Percentiles rank a stretch among this genome's conserved stretches.
These are phyloP conservation scores for Pristis pectinata DNA, from an alignment of 2,797 vertebrate species.

Conservation along the genomic window DNA sequence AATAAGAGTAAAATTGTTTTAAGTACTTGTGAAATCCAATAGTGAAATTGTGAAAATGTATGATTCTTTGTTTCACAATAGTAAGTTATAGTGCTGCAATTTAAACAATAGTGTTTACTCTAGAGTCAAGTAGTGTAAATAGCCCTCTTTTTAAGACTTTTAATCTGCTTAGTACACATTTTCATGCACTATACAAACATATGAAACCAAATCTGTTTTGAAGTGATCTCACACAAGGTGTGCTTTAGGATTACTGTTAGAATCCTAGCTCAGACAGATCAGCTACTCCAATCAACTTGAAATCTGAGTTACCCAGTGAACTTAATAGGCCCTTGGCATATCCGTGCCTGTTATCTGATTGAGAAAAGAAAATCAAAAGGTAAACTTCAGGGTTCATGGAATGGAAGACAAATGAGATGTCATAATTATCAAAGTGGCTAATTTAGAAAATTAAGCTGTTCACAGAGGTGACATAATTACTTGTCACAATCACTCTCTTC, in stretches of 20 bases:
- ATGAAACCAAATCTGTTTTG: slow-evolving; percentile 48
- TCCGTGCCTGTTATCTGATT: slow-evolving; percentile 67
- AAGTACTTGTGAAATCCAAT: background rate
- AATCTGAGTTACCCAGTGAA: slow-evolving; percentile 55
- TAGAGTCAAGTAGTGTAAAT: slow-evolving; percentile 26
- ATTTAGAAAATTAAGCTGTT: slow-evolving; percentile 76
- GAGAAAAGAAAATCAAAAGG: slow-evolving; percentile 58
- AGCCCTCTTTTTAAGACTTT: slow-evolving; percentile 58
- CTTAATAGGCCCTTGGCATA: slow-evolving; percentile 64
- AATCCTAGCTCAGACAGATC: slow-evolving; percentile 54
- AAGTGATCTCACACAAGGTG: slow-evolving; percentile 58
- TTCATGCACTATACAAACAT: slow-evolving; percentile 49
- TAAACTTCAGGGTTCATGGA: slow-evolving; percentile 66
- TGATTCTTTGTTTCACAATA: background rate
- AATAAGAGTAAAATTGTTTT: background rate
- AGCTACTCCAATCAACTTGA: slow-evolving; percentile 55
- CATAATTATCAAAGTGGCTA: slow-evolving; percentile 77
- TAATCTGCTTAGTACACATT: slow-evolving; percentile 63
- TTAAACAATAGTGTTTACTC: slow-evolving; percentile 3
- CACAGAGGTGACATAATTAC: slow-evolving; percentile 77
- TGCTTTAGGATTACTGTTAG: slow-evolving; percentile 45
- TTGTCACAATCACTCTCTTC: slow-evolving; percentile 72
- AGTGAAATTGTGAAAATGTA: too few species aligned
- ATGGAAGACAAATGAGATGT: slow-evolving; percentile 78
- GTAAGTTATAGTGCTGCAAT: background rate